Evolutionary conservation across 2,888 invertebrate species (phyloP), one percentile per base, ranked within the genome.

Genomic region (Masnerella sp.): DNA sequence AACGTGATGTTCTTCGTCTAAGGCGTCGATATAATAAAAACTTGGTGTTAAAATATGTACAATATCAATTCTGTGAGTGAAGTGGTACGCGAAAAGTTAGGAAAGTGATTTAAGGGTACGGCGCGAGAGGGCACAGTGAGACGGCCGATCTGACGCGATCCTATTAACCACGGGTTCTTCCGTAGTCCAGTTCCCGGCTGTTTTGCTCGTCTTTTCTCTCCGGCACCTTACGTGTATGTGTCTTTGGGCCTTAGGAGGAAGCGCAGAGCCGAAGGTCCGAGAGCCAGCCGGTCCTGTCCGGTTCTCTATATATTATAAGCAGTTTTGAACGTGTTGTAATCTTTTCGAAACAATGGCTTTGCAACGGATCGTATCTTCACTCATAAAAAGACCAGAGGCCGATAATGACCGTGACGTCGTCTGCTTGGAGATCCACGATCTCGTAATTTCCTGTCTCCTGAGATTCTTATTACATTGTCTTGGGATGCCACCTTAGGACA

Each of bases 281-380:
- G 75, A 64, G 64, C 74, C 77, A 67, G 75, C 75, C 73, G 77
- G 68, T 74, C 77, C 78, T 79, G 79, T 77, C 75, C 75, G 78
- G 76, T 77, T 84, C 82, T 81, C 82, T 83, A 82, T n/a, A n/a
- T 83, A 85, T 86, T 85, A 85, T 83, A 85, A 85, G 81, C 84
- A 83, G 81, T 81, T 80, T 83, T 82, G 85, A 85, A 87, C 85
- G 87, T 86, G 87, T 85, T 85, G 87, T 83, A 87, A 87, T 87
- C 83, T 86, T 84, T 84, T 84, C 83, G 85, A 87, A 85, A 87
- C 87, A 87, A 87, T 86, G 82, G 83, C 80, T 82, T 83, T 80
- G 83, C 81, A 81, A 82, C 81, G 80, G 81, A 81, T 78, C 54
- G 42, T 28, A 61, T 38, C 36, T 15, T 62, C 77, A 77, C 75